These are phyloP conservation scores for Dissostichus mawsoni DNA, from an alignment of 2,113 vertebrate species.

Conservation along the genomic window DNA sequence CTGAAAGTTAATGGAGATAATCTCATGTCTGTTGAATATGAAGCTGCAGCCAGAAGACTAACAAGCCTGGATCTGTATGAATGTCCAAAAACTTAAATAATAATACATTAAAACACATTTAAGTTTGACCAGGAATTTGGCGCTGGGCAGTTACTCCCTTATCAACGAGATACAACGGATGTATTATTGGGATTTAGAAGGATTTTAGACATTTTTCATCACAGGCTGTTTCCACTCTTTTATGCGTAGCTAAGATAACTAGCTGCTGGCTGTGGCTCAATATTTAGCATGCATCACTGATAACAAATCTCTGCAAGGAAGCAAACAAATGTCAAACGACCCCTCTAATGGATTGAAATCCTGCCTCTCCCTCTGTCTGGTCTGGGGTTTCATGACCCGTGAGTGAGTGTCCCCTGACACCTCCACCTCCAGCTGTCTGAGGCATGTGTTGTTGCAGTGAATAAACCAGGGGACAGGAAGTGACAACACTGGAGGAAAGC, in stretches of 20 bases:
- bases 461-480: slow-evolving; percentile 61
- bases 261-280: background rate
- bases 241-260: background rate
- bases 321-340: background rate
- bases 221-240: background rate
- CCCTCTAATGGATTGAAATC: background rate
- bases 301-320: background rate
- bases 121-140: background rate
- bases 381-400: slow-evolving; percentile 40
- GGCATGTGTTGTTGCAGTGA: slow-evolving; percentile 51
- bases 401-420: slow-evolving; percentile 35
- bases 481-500: slow-evolving; percentile 67
- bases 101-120: background rate
- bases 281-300: background rate
- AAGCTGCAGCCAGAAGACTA: too few relatives aligned
- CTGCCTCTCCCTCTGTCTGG: background rate
- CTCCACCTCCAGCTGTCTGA: slow-evolving; percentile 57
- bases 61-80: too few relatives aligned
- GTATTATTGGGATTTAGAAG: background rate
- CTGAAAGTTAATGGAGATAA: too few relatives aligned
- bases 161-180: background rate
- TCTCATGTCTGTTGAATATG: too few relatives aligned
- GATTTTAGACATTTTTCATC: background rate
- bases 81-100: too few relatives aligned
- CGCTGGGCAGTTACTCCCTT: background rate